Conservation (phyloP, 2,113 vertebrate species). For the Acanthochromis polyacanthus region DNA sequence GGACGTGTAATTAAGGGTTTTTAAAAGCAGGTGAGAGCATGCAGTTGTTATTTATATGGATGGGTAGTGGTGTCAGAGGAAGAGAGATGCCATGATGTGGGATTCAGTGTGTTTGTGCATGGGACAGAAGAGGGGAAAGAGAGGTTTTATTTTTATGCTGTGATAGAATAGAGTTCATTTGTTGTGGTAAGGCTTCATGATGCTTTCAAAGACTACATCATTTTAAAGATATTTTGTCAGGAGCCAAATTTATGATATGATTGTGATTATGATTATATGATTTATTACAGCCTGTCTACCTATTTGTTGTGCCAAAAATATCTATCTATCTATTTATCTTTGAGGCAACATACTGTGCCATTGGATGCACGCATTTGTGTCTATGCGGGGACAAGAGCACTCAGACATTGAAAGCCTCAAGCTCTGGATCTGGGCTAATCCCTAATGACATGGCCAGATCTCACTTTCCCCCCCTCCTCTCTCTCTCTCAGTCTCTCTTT, state of each 20-base stretch:
- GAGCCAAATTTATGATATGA: no score
- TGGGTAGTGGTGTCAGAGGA: constrained; percentile 23
- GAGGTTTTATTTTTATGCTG: not conserved
- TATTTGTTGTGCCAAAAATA: not conserved
- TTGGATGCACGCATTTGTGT: constrained; percentile 20
- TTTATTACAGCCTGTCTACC: not conserved
- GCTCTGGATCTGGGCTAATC: constrained; percentile 80
- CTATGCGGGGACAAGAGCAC: constrained; percentile 45
- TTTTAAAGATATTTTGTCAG: not conserved
- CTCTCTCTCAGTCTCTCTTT: not conserved
- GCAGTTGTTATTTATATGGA: not conserved
- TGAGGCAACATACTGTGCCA: constrained; percentile 18
- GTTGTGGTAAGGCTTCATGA: not conserved
- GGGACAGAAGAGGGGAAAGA: not conserved
- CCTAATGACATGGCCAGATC: constrained; percentile 73
- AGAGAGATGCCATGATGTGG: not conserved
- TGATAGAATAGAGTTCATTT: not conserved
- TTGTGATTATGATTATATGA: no score
- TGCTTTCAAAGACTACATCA: not conserved
- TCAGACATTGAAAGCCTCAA: constrained; percentile 71
- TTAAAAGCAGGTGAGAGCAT: constrained; percentile 47
- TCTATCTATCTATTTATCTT: constrained; percentile 37
- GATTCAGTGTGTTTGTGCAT: constrained; percentile 22
- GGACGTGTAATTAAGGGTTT: constrained; percentile 38
- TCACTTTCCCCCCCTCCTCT: constrained; percentile 13